A percentile compares a stretch with the other conserved stretches of the same genome.
Evolutionary conservation across 92 coral and sea anemone species (phyloP).

Genomic region (Porites evermanni): DNA sequence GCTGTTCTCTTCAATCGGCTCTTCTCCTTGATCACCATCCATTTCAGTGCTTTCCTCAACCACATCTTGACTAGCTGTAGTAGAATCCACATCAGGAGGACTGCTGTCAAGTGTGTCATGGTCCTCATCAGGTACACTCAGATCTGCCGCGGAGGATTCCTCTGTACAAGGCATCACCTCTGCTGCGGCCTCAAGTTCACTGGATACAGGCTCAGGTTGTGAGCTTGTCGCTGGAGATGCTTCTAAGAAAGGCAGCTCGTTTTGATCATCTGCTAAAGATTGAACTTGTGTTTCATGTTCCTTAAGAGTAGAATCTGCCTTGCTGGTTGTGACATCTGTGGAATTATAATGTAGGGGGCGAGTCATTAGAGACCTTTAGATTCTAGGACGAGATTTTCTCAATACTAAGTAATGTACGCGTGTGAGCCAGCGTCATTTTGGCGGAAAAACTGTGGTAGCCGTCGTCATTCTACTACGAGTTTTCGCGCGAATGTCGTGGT

Average conservation of each 20-base stretch:
- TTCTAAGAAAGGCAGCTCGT: neutral
- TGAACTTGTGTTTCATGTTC: slow-evolving; percentile 5
- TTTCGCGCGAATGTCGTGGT: no score
- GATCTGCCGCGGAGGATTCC: neutral
- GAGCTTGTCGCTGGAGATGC: neutral
- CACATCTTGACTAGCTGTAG: neutral
- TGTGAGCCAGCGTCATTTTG: no score
- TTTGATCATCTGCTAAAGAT: neutral
- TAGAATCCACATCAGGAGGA: neutral
- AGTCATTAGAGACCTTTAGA: neutral
- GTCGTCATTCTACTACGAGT: no score
- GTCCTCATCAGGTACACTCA: neutral
- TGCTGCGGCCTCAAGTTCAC: neutral
- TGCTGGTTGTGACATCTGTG: slow-evolving; percentile 37
- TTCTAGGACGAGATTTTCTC: no score
- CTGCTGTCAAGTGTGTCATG: neutral
- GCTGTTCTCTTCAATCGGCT: neutral
- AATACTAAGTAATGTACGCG: no score
- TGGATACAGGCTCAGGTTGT: neutral
- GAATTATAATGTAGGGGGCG: neutral
- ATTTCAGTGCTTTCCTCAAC: neutral
- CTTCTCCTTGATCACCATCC: neutral
- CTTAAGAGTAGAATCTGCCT: neutral
- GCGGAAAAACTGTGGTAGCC: no score
- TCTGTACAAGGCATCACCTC: neutral